A percentile compares a stretch with the other conserved stretches of the same genome.
phyloP scores from a whole-genome alignment of 1,140 invertebrate genomes.

The Zaprionus davidi region DNA sequence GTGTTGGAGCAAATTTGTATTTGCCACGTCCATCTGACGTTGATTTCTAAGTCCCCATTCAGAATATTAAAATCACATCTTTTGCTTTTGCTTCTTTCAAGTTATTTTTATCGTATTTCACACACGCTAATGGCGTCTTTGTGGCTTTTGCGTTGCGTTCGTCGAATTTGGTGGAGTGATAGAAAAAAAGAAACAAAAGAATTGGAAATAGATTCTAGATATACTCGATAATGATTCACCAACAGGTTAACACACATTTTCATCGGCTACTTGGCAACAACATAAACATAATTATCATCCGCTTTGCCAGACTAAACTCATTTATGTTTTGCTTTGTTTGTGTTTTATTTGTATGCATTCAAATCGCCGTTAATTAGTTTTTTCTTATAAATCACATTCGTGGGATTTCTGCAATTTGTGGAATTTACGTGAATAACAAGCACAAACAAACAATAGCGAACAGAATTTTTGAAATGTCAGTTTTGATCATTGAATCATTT shows the following conservation, averaged over 20 bases:
- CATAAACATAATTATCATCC: constrained; percentile 21
- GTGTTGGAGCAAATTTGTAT: constrained; percentile 31
- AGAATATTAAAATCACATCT: constrained; percentile 10
- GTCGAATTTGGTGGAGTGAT: constrained; percentile 5
- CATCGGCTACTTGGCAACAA: constrained; percentile 47
- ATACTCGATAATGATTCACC: constrained; percentile 57
- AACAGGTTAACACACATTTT: constrained; percentile 58
- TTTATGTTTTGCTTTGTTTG: constrained; percentile 32
- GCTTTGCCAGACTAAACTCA: constrained; percentile 17
- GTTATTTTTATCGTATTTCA: constrained; percentile 18
- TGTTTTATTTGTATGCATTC: constrained; percentile 25
- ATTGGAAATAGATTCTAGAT: constrained; percentile 45
- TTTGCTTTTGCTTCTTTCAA: neutral
- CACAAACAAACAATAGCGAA: constrained; percentile 20
- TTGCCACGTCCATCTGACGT: constrained; percentile 11
- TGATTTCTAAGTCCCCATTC: constrained; percentile 9
- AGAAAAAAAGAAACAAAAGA: constrained; percentile 18
- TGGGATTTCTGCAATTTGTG: constrained; percentile 26
- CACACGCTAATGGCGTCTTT: constrained; percentile 30
- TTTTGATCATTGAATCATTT: constrained; percentile 55
- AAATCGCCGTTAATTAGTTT: constrained; percentile 26
- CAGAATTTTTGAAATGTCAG: constrained; percentile 9
- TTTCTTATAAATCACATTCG: constrained; percentile 15
- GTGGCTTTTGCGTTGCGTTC: constrained; percentile 26
- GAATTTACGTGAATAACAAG: constrained; percentile 27